Evolutionary conservation across 1,140 invertebrate genomes (phyloP), one percentile per base, ranked within the genome.

Genomic region (Matsumurasca onukii): DNA sequence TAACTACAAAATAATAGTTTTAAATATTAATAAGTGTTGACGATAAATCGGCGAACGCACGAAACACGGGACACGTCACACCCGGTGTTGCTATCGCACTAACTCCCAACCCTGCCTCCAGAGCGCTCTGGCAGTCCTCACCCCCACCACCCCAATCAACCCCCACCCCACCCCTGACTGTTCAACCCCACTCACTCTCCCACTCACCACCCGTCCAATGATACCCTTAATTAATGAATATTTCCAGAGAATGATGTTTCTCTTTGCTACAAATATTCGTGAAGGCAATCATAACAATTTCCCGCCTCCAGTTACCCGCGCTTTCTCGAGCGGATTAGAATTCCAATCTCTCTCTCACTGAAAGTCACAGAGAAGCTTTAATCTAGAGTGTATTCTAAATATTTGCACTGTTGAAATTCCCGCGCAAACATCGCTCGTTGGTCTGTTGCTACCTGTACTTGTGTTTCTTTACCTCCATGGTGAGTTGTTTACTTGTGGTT

Each of bases 151-250:
- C 17, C 34, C 49, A 5, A 20, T 5, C 49, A 17, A 51, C 49
- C 49, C 49, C 34, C 49, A 3, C 49, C 49, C 49, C n/a, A 5
- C 49, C n/a, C 49, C 49, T 22, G 52, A 17, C 25, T 22, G 25
- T 66, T 22, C 63, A 39, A 3, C 27, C 65, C 1, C 31, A 65
- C n/a, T n/a, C 27, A 20, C 20, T 13, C 61, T 27, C 20, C n/a
- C 61, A 3, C n/a, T 22, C 24, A 51, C 49, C n/a, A 3, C 49
- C 49, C 49, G 24, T 51, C 24, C 49, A 51, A 51, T 51, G n/a
- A 51, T n/a, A 12, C n/a, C n/a, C 24, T 22, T 51, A 51, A 51
- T 51, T 51, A 51, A 51, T 51, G 49, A 51, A 51, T 51, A 51
- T 22, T 51, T 51, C n/a, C 9, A n/a, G 49, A 20, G 49, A 3